These are phyloP conservation scores for Sepiola atlantica DNA, from an alignment of 2,888 invertebrate species.

Conservation along the genomic window DNA sequence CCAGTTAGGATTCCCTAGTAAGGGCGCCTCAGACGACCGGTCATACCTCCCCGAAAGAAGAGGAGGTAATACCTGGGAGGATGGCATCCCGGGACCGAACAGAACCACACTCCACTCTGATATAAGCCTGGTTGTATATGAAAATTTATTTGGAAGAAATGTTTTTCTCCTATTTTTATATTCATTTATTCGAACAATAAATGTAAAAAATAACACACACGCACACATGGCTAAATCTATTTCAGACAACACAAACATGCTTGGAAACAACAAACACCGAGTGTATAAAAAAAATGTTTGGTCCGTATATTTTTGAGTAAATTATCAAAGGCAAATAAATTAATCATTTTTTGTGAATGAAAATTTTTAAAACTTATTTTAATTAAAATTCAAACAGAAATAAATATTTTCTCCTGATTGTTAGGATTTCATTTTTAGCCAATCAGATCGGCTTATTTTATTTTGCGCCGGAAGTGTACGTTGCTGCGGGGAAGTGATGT, in stretches of 20 bases:
- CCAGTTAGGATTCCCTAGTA: no score
- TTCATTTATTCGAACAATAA: no score
- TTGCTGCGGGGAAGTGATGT: constrained; percentile 22
- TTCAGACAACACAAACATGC: neutral
- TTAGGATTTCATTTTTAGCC: neutral
- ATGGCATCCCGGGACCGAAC: no score
- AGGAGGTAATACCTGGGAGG: no score
- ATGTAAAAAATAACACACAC: neutral
- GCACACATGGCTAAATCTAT: constrained; percentile 12
- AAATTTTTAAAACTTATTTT: neutral
- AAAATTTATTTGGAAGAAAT: no score
- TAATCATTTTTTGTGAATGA: neutral
- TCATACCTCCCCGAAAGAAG: no score
- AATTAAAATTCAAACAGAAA: neutral
- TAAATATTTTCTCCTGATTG: neutral
- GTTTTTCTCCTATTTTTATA: no score
- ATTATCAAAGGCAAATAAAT: neutral
- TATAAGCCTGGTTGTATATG: no score
- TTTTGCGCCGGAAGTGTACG: neutral
- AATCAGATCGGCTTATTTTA: neutral
- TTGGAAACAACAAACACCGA: neutral
- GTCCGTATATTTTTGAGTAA: neutral
- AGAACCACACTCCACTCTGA: no score
- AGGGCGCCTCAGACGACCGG: no score
- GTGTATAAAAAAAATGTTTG: neutral